Evolutionary conservation across 1,140 invertebrate genomes (phyloP), one percentile per base, ranked within the genome.

Genomic region (Euschistus heros): DNA sequence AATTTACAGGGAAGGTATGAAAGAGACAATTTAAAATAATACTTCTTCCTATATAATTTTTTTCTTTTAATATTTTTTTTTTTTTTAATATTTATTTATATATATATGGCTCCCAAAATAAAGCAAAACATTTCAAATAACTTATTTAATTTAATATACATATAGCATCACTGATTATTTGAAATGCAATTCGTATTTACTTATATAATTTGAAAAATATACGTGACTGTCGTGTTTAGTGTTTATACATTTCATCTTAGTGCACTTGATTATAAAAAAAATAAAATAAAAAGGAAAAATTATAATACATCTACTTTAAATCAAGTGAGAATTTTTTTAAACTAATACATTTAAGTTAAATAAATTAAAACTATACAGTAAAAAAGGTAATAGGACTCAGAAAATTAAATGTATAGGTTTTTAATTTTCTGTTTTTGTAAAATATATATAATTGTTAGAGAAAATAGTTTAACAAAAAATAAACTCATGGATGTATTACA

Each of bases 331-430:
- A 27, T 17, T 8, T 24, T 57, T 17, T 57, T 26, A 2, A 24
- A 57, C 18, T 24, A 24, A 37, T 37, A 37, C 33, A 24, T 24
- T 57, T 24, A 24, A 57, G 54, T 57, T 57, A 57, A 57, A 57
- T 57, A 57, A 57, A 57, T 57, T 57, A 57, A 24, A 26, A 57
- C 54, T 57, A 57, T 57, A 57, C 54, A 57, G 24, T 57, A 57
- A 57, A 57, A 57, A 57, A 57, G 54, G 24, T 57, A 57, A 57
- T 26, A 57, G 54, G 54, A 57, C 54, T 24, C 24, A 26, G 24
- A 24, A 24, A 57, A 57, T 50, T 50, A 50, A 50, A 50, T 50
- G n/a, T n/a, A 50, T 18, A 50, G 1, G 22, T 22, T 50, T 22
- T 50, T 50, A 20, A 18, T 50, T 50, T 50, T 50, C 22, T 50